These are phyloP conservation scores for Drosophila nigromelanica DNA, from an alignment of 1,140 invertebrate genomes.

Conservation along the genomic window DNA sequence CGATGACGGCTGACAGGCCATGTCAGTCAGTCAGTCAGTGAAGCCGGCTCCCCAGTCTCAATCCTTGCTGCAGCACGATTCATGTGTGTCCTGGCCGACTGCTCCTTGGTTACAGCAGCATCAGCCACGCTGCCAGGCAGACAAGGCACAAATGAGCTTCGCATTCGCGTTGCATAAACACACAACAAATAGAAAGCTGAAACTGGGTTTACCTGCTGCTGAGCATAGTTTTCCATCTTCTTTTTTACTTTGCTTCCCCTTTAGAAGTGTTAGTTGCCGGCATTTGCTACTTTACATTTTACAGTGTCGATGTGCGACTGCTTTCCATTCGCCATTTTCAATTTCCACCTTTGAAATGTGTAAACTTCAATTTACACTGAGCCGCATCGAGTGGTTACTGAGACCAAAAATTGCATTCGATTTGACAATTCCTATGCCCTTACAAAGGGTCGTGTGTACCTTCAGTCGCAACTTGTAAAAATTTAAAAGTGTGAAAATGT, in stretches of 20 bases:
- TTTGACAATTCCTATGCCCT: neutral
- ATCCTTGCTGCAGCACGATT: constrained; percentile 11
- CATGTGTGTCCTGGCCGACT: constrained; percentile 16
- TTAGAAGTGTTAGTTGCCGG: constrained; percentile 38
- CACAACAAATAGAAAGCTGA: constrained; percentile 39
- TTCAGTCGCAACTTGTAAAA: neutral
- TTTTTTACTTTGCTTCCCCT: neutral
- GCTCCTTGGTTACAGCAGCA: constrained; percentile 30
- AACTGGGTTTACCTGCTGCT: constrained; percentile 30
- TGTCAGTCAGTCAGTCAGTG: constrained; percentile 42
- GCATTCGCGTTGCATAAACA: constrained; percentile 56
- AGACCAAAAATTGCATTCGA: constrained; percentile 13
- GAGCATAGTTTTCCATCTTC: constrained; percentile 10
- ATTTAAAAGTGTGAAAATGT: too few species aligned
- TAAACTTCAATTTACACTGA: constrained; percentile 74
- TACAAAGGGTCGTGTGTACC: too few species aligned
- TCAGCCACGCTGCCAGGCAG: neutral
- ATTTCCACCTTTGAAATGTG: constrained; percentile 74
- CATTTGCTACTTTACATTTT: constrained; percentile 75
- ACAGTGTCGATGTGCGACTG: constrained; percentile 60
- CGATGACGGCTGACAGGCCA: constrained; percentile 54
- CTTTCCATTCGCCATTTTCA: constrained; percentile 72
- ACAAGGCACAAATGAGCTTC: constrained; percentile 56
- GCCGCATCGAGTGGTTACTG: constrained; percentile 2
- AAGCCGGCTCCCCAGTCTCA: constrained; percentile 27